These are phyloP conservation scores for Distichodus sexfasciatus DNA, from an alignment of 2,797 vertebrate genomes.

Conservation along the genomic window DNA sequence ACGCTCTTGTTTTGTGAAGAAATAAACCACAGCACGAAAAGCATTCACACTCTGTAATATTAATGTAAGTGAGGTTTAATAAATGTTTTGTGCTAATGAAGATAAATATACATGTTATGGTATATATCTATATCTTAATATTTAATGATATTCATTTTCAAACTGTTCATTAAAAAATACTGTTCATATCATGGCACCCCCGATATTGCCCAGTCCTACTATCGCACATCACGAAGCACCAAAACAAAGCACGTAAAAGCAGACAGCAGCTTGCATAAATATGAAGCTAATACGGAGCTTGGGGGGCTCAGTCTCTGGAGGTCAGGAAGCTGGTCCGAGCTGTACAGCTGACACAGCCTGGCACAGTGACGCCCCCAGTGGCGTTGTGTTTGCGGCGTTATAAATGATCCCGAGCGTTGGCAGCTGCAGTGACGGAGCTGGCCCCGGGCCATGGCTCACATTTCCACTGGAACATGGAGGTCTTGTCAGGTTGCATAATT, in stretches of 20 bases:
- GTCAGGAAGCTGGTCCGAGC: slow-evolving; percentile 13
- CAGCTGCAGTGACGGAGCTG: slow-evolving; percentile 45
- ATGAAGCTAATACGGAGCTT: slow-evolving; percentile 4
- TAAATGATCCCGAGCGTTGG: slow-evolving; percentile 52
- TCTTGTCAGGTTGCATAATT: slow-evolving; percentile 54
- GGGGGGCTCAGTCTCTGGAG: slow-evolving; percentile 25
- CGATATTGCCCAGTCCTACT: too few relatives aligned
- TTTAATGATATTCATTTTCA: too few relatives aligned
- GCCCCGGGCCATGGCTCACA: slow-evolving; percentile 37
- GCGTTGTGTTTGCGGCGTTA: slow-evolving; percentile 59
- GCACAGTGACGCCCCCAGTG: slow-evolving; percentile 42
- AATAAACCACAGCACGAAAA: too few relatives aligned
- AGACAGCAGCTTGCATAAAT: slow-evolving; percentile 23
- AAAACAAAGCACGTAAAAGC: background rate
- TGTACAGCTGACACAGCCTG: slow-evolving; percentile 47
- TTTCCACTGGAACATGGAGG: slow-evolving; percentile 48
- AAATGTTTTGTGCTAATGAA: too few relatives aligned
- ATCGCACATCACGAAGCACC: too few relatives aligned
- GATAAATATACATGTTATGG: too few relatives aligned
- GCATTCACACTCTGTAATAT: too few relatives aligned
- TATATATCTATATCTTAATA: too few relatives aligned
- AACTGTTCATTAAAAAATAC: too few relatives aligned
- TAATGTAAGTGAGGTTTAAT: too few relatives aligned
- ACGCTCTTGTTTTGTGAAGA: too few relatives aligned
- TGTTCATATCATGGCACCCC: too few relatives aligned